Conservation (phyloP, 2,797 vertebrate species). For the Sarcoramphus papa region DNA sequence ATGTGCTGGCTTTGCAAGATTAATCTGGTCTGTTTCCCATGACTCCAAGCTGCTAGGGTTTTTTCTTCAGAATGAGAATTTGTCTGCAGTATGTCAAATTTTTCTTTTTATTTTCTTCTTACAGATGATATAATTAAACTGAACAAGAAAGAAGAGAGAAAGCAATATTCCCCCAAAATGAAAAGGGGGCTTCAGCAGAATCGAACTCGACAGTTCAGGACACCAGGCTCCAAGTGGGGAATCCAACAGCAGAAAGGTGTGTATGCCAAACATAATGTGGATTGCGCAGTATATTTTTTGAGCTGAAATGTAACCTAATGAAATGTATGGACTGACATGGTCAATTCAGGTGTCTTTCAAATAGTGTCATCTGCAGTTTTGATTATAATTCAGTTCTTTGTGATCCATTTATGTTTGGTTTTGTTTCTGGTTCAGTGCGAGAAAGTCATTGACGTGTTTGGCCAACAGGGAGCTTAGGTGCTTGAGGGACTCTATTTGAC, state of each 20-base stretch:
- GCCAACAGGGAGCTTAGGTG: neutral
- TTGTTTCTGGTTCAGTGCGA: neutral
- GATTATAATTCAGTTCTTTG: neutral
- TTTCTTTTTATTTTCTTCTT: neutral
- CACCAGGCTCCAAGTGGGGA: constrained; percentile 68
- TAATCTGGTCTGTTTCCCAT: neutral
- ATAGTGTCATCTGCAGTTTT: neutral
- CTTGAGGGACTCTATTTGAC: neutral
- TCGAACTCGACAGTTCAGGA: constrained; percentile 65
- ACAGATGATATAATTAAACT: constrained; percentile 95
- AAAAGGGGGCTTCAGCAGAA: constrained; percentile 77
- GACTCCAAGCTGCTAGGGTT: neutral
- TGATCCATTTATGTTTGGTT: neutral
- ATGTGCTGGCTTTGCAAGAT: neutral
- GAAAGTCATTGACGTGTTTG: neutral
- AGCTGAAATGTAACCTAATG: neutral
- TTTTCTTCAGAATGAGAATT: neutral
- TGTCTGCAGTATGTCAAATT: neutral
- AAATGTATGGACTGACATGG: neutral
- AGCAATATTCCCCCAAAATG: constrained; percentile 74
- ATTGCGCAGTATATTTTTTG: neutral
- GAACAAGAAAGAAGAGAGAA: constrained; percentile 89
- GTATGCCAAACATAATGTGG: neutral
- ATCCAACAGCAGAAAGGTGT: constrained; percentile 73
- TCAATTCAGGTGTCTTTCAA: neutral